Evolutionary conservation across 64 coral and sea anemone species (phyloP).

Genomic region (Platygyra sinensis): DNA sequence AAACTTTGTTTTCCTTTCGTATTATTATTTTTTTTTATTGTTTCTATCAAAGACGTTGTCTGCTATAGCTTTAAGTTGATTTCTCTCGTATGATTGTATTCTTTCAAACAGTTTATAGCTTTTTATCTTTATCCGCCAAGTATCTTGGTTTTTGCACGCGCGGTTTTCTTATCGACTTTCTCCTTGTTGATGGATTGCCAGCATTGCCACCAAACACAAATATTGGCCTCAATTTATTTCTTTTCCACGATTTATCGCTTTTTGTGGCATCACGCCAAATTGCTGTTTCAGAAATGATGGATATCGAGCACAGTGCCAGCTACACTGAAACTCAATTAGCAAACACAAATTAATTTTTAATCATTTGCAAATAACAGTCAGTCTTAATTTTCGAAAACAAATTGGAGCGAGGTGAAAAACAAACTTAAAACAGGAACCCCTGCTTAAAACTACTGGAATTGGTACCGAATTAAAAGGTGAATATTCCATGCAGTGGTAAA

Average conservation of each 20-base stretch:
- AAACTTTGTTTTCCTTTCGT: too few relatives aligned
- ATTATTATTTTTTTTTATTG: too few relatives aligned
- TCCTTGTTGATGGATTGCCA: background rate
- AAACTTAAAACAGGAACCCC: too few relatives aligned
- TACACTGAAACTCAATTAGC: conserved; percentile 3
- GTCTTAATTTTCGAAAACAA: conserved; percentile 4
- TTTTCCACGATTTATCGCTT: background rate
- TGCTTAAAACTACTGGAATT: background rate
- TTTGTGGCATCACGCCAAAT: conserved; percentile 8
- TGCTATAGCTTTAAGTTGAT: background rate
- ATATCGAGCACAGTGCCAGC: background rate
- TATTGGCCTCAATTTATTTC: background rate
- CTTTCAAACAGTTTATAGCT: background rate
- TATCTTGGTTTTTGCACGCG: background rate
- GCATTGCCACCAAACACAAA: background rate
- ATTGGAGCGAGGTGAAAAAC: background rate
- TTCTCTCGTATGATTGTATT: background rate
- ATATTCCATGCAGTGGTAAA: background rate
- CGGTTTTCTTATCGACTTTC: background rate
- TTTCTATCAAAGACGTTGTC: background rate
- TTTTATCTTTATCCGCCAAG: background rate
- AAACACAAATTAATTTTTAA: conserved; percentile 46
- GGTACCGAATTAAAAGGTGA: background rate
- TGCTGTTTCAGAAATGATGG: background rate
- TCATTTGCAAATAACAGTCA: conserved; percentile 8